Conservation (phyloP, 2,797 vertebrate species). For the Leuciscus waleckii region DNA sequence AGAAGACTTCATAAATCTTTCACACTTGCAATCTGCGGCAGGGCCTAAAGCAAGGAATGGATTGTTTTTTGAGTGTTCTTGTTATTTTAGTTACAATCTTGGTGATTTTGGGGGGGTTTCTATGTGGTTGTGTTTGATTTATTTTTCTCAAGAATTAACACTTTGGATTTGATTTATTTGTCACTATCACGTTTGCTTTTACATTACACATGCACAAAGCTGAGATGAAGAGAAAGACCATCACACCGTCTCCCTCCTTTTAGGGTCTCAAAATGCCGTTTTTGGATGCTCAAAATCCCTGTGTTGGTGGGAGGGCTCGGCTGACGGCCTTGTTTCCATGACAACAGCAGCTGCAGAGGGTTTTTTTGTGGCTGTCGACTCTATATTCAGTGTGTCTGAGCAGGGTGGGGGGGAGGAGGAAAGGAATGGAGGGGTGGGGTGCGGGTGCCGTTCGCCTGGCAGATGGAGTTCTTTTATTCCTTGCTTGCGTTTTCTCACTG, state of each 20-base stretch:
- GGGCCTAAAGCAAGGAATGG: background rate
- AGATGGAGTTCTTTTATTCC: constrained; percentile 63
- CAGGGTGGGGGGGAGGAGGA: background rate
- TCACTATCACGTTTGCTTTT: background rate
- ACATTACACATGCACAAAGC: background rate
- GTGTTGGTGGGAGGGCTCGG: constrained; percentile 47
- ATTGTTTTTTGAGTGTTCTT: background rate
- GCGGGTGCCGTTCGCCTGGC: constrained; percentile 38
- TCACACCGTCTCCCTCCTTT: background rate
- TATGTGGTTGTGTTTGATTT: background rate
- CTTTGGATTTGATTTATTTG: background rate
- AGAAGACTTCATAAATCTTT: constrained; percentile 45
- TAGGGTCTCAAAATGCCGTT: constrained; percentile 33
- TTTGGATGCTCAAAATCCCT: constrained; percentile 53
- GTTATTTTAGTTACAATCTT: background rate
- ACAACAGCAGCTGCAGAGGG: constrained; percentile 63
- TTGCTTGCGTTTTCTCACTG: constrained; percentile 22
- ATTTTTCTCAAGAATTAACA: background rate
- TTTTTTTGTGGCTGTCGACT: constrained; percentile 49
- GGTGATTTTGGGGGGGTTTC: background rate
- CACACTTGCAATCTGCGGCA: constrained; percentile 23
- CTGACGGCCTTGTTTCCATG: constrained; percentile 64
- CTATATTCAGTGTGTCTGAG: constrained; percentile 43
- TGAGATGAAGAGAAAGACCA: background rate
- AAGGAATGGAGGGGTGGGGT: constrained; percentile 10